Percentiles rank a stretch among this genome's conserved stretches.
These are phyloP conservation scores for Chelonia mydas DNA, from an alignment of 2,797 vertebrate species.

Conservation along the genomic window DNA sequence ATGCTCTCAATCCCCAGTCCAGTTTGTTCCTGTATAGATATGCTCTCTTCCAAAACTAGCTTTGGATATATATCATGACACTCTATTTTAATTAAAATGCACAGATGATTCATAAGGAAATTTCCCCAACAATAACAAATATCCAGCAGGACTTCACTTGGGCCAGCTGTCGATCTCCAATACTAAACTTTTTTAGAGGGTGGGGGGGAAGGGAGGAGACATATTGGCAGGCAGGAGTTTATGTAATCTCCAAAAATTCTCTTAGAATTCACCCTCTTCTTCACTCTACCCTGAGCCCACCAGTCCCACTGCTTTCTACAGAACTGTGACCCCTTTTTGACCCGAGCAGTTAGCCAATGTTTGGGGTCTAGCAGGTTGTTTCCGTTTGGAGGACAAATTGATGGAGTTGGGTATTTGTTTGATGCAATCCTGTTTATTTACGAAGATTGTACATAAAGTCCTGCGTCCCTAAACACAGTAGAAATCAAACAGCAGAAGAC, in stretches of 20 bases:
- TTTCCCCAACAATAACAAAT: constrained; percentile 10
- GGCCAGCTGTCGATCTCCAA: constrained; percentile 26
- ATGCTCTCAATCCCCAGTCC: not conserved
- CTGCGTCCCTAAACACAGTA: not conserved
- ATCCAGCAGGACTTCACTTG: not conserved
- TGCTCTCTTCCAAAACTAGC: not conserved
- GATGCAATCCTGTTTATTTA: not conserved
- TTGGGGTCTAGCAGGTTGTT: not conserved
- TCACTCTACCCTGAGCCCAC: not conserved
- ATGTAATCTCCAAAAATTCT: constrained; percentile 40
- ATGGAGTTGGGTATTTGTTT: not conserved
- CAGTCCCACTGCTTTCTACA: not conserved
- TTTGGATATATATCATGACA: not conserved
- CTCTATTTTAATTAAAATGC: constrained; percentile 27
- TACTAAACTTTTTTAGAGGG: not conserved
- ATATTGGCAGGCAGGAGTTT: not conserved
- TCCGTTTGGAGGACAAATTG: not conserved
- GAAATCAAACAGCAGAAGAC: not conserved
- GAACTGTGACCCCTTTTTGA: not conserved
- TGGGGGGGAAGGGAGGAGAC: not conserved
- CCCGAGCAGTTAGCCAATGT: not conserved
- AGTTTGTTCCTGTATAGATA: not conserved
- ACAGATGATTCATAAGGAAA: constrained; percentile 38
- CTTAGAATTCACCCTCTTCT: not conserved
- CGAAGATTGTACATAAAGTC: not conserved